Evolutionary conservation across 2,797 vertebrate species (phyloP).

Genomic region (Synanceia verrucosa): DNA sequence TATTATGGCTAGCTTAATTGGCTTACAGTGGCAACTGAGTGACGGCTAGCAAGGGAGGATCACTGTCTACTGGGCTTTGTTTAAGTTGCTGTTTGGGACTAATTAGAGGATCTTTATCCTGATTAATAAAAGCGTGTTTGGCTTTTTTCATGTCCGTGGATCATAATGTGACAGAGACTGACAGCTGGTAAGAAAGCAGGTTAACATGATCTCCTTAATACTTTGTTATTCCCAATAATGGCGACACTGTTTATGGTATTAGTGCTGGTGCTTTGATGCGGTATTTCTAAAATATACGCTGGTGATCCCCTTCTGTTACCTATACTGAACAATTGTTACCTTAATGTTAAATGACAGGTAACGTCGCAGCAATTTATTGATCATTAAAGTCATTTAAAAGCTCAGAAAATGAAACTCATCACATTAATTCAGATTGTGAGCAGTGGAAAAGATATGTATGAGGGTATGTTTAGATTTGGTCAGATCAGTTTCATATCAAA

Average conservation of each 20-base stretch:
- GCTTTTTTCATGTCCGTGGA: background rate
- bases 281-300: background rate
- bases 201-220: background rate
- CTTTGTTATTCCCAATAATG: background rate
- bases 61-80: background rate
- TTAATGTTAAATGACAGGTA: background rate
- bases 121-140: background rate
- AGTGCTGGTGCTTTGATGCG: background rate
- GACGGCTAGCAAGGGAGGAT: conserved; percentile 13
- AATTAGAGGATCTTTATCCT: conserved; percentile 13
- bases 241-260: background rate
- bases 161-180: background rate
- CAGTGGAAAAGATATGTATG: background rate
- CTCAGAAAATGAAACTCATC: background rate
- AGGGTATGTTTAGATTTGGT: too few relatives aligned
- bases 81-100: background rate
- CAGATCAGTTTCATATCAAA: too few relatives aligned
- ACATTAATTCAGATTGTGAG: background rate
- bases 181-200: background rate
- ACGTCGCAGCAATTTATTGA: background rate
- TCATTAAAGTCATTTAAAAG: background rate
- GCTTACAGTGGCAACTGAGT: conserved; percentile 69
- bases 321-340: background rate
- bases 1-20: conserved; percentile 70
- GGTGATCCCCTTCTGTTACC: background rate